Evolutionary conservation across 2,113 vertebrate species (phyloP).

Genomic region (Eupsittula cactorum): DNA sequence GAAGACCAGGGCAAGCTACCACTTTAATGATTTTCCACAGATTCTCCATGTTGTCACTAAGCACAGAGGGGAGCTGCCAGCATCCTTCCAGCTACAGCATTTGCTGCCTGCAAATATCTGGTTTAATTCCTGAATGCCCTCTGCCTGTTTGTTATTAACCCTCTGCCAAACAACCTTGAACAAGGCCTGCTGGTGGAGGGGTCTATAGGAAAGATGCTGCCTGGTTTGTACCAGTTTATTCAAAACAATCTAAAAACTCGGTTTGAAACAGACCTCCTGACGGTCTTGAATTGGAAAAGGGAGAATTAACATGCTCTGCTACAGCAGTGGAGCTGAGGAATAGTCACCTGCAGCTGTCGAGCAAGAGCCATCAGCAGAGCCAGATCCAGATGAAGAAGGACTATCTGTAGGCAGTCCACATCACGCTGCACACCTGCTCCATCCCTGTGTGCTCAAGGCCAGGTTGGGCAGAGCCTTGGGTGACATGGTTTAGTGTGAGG

Average conservation of each 20-base stretch:
- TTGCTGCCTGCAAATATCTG: not conserved
- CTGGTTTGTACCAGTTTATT: not conserved
- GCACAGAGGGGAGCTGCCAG: not conserved
- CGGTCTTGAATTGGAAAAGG: not conserved
- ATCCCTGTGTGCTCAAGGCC: not conserved
- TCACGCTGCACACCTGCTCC: not conserved
- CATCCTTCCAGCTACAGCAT: not conserved
- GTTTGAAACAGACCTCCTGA: not conserved
- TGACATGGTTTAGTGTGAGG: not conserved
- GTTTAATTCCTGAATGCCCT: not conserved
- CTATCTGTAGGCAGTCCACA: not conserved
- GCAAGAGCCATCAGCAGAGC: not conserved
- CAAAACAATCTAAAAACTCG: not conserved
- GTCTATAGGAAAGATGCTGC: not conserved
- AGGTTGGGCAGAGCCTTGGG: not conserved
- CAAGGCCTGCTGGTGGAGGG: not conserved
- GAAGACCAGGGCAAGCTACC: not conserved
- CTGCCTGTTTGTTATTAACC: not conserved
- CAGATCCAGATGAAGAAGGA: not conserved
- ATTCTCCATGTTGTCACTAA: not conserved
- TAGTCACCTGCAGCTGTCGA: not conserved
- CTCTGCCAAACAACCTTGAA: not conserved
- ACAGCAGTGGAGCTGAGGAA: not conserved
- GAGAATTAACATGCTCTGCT: not conserved
- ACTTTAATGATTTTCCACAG: not conserved